These are phyloP conservation scores for Cyprinodon tularosa DNA, from an alignment of 2,113 vertebrate species.

Conservation along the genomic window DNA sequence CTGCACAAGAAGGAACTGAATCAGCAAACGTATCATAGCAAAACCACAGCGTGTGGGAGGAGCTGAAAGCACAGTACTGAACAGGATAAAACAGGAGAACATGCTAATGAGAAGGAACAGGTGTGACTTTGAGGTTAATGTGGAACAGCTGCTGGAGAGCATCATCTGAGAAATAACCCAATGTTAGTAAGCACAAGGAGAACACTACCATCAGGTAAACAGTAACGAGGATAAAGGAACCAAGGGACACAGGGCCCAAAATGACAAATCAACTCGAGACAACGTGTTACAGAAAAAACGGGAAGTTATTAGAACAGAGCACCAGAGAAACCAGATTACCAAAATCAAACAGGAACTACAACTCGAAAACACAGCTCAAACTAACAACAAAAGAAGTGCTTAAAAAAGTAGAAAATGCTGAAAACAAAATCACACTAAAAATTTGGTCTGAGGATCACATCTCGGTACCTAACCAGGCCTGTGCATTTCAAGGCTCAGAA, in stretches of 20 bases:
- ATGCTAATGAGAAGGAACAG: background rate
- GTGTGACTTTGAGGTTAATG: background rate
- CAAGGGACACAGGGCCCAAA: background rate
- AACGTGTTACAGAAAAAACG: background rate
- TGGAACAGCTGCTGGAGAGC: background rate
- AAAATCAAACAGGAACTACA: background rate
- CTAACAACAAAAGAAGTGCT: background rate
- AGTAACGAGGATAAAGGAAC: no score
- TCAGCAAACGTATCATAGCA: no score
- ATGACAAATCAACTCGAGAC: background rate
- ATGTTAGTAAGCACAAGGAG: no score
- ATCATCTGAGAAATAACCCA: background rate
- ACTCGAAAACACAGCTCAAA: background rate
- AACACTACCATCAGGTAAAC: no score
- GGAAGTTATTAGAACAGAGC: background rate
- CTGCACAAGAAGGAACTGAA: background rate
- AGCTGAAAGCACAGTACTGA: background rate
- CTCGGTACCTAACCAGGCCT: no score
- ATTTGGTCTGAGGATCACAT: no score
- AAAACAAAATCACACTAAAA: no score
- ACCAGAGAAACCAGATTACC: background rate
- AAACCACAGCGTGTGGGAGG: no score
- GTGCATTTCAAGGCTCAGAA: no score
- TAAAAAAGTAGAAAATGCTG: no score
- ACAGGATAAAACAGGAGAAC: background rate